Conservation (phyloP, 1,140 invertebrate genomes). For the Hormaphis cornu region DNA sequence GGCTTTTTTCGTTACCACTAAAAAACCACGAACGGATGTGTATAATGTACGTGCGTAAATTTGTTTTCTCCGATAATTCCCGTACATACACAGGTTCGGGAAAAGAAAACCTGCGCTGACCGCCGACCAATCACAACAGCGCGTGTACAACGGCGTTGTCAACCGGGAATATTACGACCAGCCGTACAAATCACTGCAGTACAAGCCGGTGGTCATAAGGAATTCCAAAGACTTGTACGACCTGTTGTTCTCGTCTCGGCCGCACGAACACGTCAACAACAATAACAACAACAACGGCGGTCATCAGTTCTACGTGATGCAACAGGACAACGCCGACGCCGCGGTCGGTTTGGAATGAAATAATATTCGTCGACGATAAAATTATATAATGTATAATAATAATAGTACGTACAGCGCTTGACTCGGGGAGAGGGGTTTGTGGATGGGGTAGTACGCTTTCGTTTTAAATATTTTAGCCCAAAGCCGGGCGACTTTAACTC, state of each 20-base stretch:
- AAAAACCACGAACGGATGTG: no score
- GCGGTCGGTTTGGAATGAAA: neutral
- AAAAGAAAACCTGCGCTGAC: neutral
- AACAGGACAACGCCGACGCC: neutral
- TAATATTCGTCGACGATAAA: no score
- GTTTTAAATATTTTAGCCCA: no score
- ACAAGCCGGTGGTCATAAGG: neutral
- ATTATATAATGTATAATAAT: no score
- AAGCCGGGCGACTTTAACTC: no score
- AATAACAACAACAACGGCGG: neutral
- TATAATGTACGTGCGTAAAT: no score
- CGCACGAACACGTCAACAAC: neutral
- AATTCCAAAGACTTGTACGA: conserved; percentile 15
- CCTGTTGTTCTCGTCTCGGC: neutral
- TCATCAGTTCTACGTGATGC: neutral
- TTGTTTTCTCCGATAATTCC: no score
- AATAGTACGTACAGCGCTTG: no score
- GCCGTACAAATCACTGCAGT: neutral
- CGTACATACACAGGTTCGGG: neutral
- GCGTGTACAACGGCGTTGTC: neutral
- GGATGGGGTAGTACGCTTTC: no score
- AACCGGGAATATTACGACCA: neutral
- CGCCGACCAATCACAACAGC: no score
- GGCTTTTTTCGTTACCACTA: no score
- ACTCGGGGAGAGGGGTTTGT: no score